Base-by-base conservation (phyloP, 2,888 invertebrate genomes). In the Augochlorella aurata region DNA sequence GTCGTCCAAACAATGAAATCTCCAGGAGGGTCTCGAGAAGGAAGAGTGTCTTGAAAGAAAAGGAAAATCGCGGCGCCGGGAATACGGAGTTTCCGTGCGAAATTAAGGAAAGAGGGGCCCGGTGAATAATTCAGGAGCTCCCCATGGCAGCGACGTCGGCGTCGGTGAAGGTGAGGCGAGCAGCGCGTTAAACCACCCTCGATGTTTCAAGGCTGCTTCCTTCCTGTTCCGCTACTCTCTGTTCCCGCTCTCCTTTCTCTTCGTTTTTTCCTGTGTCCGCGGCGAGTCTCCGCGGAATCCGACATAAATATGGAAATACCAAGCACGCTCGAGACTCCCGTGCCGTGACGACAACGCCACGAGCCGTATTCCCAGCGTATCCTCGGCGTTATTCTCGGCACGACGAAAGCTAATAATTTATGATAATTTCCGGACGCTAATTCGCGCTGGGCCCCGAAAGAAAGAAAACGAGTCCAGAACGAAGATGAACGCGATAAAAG, bases 351-450 rank as follows among this genome's bases (percentile, higher is more conserved):
- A n/a, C 50, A 12, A 29, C 38, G 45, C 18, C 61, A 24, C 21
- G 44, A 38, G 38, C 38, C 38, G 38, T 7, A 38, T 38, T 38
- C 38, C 7, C 38, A 0, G 38, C 38, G 38, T 38, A 38, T 38
- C 38, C 38, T 1, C 38, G 38, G 38, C 38, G 38, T 7, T 38
- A 47, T 38, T 63, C 29, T 16, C 73, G 58, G 77, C 63, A 58
- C 69, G 71, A 61, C 78, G 76, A 74, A 76, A 81, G 82, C 80
- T 76, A 81, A 89, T 87, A 88, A 89, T 89, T 90, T 89, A 88
- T 85, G 90, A 88, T 90, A 87, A 90, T 90, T 89, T 73, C 63
- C 58, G 75, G 82, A 84, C 75, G 83, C 82, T 86, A 89, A 89
- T 88, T 89, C 84, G 79, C 77, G 79, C 65, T 79, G 75, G 82